Evolutionary conservation across 2,888 invertebrate genomes (phyloP).

Genomic region (Tanytarsus gracilentus): DNA sequence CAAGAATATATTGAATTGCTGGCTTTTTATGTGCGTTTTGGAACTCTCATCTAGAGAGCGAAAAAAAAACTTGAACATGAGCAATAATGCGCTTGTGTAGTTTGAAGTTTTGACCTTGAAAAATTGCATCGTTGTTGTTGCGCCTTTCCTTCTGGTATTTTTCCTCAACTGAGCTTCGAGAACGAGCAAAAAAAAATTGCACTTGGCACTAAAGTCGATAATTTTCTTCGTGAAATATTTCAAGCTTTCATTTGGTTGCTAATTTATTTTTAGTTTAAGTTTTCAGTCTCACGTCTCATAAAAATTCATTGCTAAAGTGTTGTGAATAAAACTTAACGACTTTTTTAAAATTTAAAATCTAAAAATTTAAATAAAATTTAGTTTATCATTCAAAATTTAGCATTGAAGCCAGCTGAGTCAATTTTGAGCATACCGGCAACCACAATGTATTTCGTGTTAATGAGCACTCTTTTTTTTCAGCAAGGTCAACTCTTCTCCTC

Average conservation of each 20-base stretch:
- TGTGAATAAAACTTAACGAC: too few relatives aligned
- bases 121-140: conserved; percentile 2
- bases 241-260: neutral
- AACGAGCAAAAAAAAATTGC: conserved; percentile 11
- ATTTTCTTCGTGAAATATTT: neutral
- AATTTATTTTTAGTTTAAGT: neutral
- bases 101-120: conserved; percentile 15
- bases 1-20: neutral
- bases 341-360: too few relatives aligned
- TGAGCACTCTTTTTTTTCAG: too few relatives aligned
- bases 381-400: too few relatives aligned
- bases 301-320: neutral
- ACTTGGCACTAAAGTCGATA: conserved; percentile 19
- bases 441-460: too few relatives aligned
- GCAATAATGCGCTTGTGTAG: conserved; percentile 22
- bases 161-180: neutral
- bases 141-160: neutral
- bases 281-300: neutral
- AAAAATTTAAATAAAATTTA: neutral
- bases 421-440: too few relatives aligned
- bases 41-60: neutral
- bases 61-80: neutral
- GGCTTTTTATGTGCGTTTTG: neutral
- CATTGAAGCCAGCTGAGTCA: too few relatives aligned
- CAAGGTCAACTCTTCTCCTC: too few relatives aligned